phyloP scores from a whole-genome alignment of 2,797 vertebrate genomes.

The Girardinus metallicus region DNA sequence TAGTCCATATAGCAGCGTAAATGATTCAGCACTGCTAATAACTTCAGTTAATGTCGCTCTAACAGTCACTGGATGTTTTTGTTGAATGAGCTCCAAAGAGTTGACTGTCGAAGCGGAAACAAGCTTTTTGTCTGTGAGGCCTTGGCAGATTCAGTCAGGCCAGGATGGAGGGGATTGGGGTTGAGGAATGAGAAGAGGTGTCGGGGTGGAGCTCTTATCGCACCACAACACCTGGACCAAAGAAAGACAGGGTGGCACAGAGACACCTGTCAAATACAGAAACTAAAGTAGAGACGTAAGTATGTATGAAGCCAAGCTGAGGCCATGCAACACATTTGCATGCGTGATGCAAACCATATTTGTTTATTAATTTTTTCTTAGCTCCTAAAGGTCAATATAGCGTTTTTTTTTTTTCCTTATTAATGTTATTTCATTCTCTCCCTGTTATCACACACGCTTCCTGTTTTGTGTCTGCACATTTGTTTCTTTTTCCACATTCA shows the following conservation, averaged over 20 bases:
- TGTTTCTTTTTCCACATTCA: background rate
- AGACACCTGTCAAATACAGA: conserved; percentile 64
- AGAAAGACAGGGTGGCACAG: conserved; percentile 59
- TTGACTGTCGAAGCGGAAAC: conserved; percentile 61
- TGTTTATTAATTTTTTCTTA: conserved; percentile 61
- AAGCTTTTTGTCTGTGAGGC: conserved; percentile 40
- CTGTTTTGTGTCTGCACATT: conserved; percentile 1
- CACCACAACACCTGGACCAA: conserved; percentile 69
- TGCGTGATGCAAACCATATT: conserved; percentile 43
- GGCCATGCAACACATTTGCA: conserved; percentile 20
- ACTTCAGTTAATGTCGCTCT: conserved; percentile 56
- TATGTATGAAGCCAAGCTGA: conserved; percentile 4
- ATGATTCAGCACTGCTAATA: conserved; percentile 66
- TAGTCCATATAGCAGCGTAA: conserved; percentile 53
- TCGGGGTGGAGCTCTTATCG: conserved; percentile 68
- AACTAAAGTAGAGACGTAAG: conserved; percentile 15
- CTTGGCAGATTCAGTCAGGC: conserved; percentile 58
- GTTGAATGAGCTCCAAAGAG: conserved; percentile 70
- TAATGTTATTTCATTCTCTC: conserved; percentile 47
- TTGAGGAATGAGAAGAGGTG: conserved; percentile 33
- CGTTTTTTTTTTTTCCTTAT: conserved; percentile 53
- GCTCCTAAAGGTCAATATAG: conserved; percentile 67
- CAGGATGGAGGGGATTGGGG: conserved; percentile 36
- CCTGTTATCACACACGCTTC: conserved; percentile 14
- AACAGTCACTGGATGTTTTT: conserved; percentile 63